phyloP scores from a whole-genome alignment of 35 echinoderm and acorn worm genomes.

The Acanthaster planci region DNA sequence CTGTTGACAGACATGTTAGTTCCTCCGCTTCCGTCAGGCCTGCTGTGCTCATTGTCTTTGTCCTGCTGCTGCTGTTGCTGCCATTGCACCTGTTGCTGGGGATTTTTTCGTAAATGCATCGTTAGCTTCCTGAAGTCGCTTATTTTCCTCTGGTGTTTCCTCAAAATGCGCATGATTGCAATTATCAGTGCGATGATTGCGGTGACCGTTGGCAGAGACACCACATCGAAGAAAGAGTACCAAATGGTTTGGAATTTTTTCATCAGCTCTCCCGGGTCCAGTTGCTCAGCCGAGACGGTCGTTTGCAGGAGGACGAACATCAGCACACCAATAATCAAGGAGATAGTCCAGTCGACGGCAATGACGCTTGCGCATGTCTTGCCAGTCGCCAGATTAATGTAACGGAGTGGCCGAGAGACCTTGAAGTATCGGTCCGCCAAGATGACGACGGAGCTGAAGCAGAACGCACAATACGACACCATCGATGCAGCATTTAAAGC shows the following conservation, averaged over 20 bases:
- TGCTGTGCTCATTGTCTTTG: neutral
- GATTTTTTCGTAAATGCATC: too few relatives aligned
- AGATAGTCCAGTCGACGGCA: neutral
- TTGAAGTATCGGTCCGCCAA: neutral
- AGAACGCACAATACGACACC: neutral
- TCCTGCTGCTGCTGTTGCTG: neutral
- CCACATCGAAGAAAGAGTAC: neutral
- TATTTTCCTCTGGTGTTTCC: constrained; percentile 12
- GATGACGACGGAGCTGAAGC: neutral
- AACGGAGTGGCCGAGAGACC: neutral
- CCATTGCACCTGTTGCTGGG: neutral
- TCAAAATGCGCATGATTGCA: neutral
- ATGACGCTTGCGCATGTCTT: neutral
- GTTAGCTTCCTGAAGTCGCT: neutral
- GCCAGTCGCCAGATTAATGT: neutral
- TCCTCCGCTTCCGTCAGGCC: neutral
- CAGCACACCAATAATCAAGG: neutral
- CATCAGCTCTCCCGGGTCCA: neutral
- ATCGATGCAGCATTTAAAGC: neutral
- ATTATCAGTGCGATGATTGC: neutral
- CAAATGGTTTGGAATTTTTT: neutral
- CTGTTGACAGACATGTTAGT: neutral
- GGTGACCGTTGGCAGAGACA: neutral
- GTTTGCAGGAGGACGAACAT: neutral
- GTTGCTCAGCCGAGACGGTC: neutral